Percentiles rank a stretch among this genome's conserved stretches.
Conservation (phyloP, 2,888 invertebrate genomes). For the Caenorhabditis sp. region DNA sequence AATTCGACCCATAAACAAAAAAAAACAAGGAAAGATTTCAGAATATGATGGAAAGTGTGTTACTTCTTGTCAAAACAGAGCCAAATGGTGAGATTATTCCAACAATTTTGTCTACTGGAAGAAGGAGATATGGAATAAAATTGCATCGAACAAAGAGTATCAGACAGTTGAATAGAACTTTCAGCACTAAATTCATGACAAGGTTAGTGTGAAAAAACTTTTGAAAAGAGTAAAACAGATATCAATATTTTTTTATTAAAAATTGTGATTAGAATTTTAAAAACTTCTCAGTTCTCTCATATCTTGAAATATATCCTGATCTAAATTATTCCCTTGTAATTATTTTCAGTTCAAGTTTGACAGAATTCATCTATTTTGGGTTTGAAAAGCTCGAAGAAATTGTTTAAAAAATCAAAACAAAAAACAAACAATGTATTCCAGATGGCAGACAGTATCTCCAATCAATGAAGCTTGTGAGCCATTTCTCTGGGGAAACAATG, state of each 20-base stretch:
- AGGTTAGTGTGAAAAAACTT: constrained; percentile 10
- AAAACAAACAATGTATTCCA: constrained; percentile 4
- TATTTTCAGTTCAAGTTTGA: no score
- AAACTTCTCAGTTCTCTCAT: no score
- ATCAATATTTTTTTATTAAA: no score
- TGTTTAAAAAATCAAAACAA: not conserved
- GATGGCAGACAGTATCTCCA: constrained; percentile 27
- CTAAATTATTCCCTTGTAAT: no score
- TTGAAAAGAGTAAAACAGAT: not conserved
- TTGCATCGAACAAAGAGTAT: constrained; percentile 31
- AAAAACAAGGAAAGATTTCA: not conserved
- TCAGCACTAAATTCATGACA: constrained; percentile 42
- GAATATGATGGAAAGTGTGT: constrained; percentile 36
- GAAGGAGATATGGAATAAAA: constrained; percentile 40
- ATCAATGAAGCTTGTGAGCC: constrained; percentile 34
- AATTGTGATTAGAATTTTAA: no score
- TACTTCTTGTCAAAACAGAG: constrained; percentile 33
- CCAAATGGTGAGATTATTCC: constrained; percentile 32
- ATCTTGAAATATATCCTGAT: no score
- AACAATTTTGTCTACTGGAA: constrained; percentile 37
- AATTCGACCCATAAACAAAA: not conserved
- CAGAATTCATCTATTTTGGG: no score
- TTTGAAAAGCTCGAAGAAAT: no score
- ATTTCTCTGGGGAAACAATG: constrained; percentile 40
- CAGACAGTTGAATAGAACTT: constrained; percentile 21